These are phyloP conservation scores for Amazonetta brasiliensis DNA, from an alignment of 2,797 vertebrate genomes.

Conservation along the genomic window DNA sequence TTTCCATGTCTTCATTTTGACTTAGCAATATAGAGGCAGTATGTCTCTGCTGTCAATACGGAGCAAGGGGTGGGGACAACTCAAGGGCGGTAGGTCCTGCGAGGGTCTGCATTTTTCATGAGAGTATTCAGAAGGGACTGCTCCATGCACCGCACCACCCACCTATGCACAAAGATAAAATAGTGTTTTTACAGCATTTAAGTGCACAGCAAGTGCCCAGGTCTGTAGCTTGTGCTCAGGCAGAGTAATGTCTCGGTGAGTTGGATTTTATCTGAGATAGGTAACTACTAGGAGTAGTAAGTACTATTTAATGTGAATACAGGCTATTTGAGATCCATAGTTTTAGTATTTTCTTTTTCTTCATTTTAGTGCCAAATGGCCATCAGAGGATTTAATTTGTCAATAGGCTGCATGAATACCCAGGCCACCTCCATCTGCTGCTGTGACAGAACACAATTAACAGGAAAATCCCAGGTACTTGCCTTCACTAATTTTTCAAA, in stretches of 20 bases:
- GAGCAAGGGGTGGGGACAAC: neutral
- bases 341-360: neutral
- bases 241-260: neutral
- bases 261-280: slow-evolving; percentile 17
- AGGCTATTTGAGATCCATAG: neutral
- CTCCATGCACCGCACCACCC: neutral
- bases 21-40: slow-evolving; percentile 2
- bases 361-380: neutral
- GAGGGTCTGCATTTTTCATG: neutral
- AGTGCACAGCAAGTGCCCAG: neutral
- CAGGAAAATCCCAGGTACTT: neutral
- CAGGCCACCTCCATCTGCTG: neutral
- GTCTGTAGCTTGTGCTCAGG: neutral
- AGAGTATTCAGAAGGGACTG: neutral
- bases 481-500: neutral
- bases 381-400: neutral
- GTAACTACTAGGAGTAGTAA: neutral
- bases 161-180: neutral
- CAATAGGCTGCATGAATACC: neutral
- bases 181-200: neutral
- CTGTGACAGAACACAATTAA: neutral
- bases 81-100: neutral
- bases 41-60: neutral
- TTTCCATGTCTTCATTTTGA: slow-evolving; percentile 72
- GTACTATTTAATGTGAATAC: neutral